Evolutionary conservation across 2,888 invertebrate genomes (phyloP).

Genomic region (Calameuta idolon): DNA sequence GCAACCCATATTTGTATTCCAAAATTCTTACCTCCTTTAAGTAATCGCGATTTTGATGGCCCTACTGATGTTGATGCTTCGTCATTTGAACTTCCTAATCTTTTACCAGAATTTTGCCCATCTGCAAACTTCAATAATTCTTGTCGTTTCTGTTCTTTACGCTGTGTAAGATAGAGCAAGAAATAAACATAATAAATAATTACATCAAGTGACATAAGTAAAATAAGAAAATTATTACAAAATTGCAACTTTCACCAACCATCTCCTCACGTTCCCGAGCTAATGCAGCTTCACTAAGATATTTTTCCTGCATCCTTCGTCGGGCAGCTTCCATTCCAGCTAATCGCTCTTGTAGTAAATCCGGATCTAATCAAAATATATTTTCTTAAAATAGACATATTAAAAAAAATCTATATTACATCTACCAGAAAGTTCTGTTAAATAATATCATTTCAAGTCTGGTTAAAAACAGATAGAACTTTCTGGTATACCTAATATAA

Average conservation of each 20-base stretch:
- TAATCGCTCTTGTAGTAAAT: constrained; percentile 59
- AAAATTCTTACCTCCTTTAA: constrained; percentile 25
- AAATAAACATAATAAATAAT: constrained; percentile 16
- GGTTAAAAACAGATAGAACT: background rate
- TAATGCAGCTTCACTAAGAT: constrained; percentile 55
- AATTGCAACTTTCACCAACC: constrained; percentile 44
- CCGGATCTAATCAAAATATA: constrained; percentile 62
- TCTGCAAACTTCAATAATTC: constrained; percentile 44
- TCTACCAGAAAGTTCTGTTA: too few species aligned
- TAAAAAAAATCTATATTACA: too few species aligned
- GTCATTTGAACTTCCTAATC: constrained; percentile 42
- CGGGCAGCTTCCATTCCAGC: constrained; percentile 61
- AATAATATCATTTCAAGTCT: too few species aligned
- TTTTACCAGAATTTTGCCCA: constrained; percentile 40
- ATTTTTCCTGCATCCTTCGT: constrained; percentile 66
- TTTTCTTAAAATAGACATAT: constrained; percentile 1
- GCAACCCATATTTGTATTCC: background rate
- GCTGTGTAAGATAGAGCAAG: constrained; percentile 43
- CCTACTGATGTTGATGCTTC: constrained; percentile 30
- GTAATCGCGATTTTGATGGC: constrained; percentile 31
- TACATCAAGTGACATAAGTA: background rate
- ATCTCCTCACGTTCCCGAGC: constrained; percentile 60
- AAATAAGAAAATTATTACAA: constrained; percentile 13
- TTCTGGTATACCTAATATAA: constrained; percentile 8
- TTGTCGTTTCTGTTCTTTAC: constrained; percentile 54